phyloP scores from a whole-genome alignment of 1,140 invertebrate genomes.

The Drosophila takahashii region DNA sequence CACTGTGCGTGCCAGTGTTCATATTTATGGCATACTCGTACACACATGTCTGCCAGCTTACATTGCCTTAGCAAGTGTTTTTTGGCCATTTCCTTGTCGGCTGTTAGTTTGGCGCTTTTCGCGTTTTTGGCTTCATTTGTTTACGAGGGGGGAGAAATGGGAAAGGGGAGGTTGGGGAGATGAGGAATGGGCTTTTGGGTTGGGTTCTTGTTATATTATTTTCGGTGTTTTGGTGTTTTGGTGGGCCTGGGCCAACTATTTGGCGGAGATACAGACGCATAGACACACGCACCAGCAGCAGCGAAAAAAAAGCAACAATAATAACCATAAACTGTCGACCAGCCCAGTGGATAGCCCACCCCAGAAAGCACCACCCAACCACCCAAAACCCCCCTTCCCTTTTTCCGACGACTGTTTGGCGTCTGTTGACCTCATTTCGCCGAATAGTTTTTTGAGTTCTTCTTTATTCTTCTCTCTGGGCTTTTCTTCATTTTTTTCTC shows the following conservation, averaged over 20 bases:
- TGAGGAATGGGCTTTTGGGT: conserved; percentile 27
- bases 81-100: conserved; percentile 64
- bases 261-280: conserved; percentile 13
- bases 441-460: conserved; percentile 41
- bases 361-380: conserved; percentile 5
- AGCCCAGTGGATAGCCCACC: conserved; percentile 14
- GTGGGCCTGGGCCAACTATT: conserved; percentile 27
- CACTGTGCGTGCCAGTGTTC: conserved; percentile 2
- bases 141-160: conserved; percentile 47
- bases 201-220: conserved; percentile 2
- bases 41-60: conserved; percentile 39
- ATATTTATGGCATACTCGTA: conserved; percentile 39
- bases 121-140: conserved; percentile 67
- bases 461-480: background rate
- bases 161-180: conserved; percentile 1
- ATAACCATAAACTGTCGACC: conserved; percentile 61
- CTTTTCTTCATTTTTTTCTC: background rate
- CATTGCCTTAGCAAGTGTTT: conserved; percentile 60
- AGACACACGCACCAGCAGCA: conserved; percentile 24
- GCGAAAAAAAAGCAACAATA: conserved; percentile 55
- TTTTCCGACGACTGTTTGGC: conserved; percentile 64
- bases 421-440: conserved; percentile 81
- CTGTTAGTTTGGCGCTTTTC: conserved; percentile 37
- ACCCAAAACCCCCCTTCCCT: background rate
- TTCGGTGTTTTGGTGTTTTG: background rate